Base-by-base conservation (phyloP, 2,888 invertebrate species). In the Amphipoea oculea region DNA sequence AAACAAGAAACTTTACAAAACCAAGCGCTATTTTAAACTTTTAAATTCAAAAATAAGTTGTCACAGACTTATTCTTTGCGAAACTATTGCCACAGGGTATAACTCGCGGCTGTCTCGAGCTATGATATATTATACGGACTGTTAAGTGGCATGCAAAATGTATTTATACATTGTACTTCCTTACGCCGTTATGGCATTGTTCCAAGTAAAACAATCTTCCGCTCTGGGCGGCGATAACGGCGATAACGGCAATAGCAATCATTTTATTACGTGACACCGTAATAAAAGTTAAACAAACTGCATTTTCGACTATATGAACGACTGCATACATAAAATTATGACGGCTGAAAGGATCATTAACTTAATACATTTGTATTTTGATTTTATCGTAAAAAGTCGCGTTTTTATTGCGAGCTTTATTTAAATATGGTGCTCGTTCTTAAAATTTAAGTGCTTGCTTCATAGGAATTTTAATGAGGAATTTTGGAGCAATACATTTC, bases 101-200 rank as follows among this genome's bases (percentile, higher is more conserved):
- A 93, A 93, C 91, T 93, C 91, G 87, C 83, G 89, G 90, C 92
- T 93, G 94, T 94, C 94, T 91, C 87, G 83, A 72, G 86, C 88
- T 90, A 93, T 95, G 95, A 96, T 94, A 95, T 94, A 96, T 95
- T 90, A 93, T 91, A 90, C 91, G 89, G 93, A 92, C 95, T 95
- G 96, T 94, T 97, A 97, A 96, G 96, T 96, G 95, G 96, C 95
- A 96, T 96, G 96, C 96, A 96, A 95, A 96, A 95, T 96, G 94
- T 96, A 96, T 96, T 96, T 96, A 95, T 96, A 96, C 95, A 95
- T 95, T 93, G 95, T 95, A 95, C 95, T 96, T 96, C 96, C 96
- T 95, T 96, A 92, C 91, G 94, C 93, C 95, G 94, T 96, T 96
- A 96, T 96, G 96, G 96, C 96, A 92, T 88, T 81, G 89, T 90